A percentile compares a stretch with the other conserved stretches of the same genome.
Evolutionary conservation across 1,140 invertebrate species (phyloP).

Genomic region (Drosophila tani): DNA sequence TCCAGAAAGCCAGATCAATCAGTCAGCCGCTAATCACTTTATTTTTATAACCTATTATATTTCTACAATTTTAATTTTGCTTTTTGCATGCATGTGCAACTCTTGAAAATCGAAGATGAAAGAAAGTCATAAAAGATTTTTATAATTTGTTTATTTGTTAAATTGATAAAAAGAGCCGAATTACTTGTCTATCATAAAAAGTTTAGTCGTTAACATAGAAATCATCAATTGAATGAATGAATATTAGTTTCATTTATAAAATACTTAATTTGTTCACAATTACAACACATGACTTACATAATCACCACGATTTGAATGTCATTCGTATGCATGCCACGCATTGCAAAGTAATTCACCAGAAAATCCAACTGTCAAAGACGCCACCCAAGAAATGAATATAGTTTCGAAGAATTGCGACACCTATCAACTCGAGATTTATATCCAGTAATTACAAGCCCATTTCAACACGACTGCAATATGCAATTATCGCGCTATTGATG

Average conservation of each 20-base stretch:
- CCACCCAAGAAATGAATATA: slow-evolving; percentile 15
- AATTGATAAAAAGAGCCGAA: background rate
- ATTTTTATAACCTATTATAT: slow-evolving; percentile 8
- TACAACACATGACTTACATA: no score
- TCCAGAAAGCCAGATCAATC: background rate
- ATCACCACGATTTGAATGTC: background rate
- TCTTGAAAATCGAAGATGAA: background rate
- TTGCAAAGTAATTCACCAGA: background rate
- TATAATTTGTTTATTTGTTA: background rate
- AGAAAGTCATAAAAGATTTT: background rate
- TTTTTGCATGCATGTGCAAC: slow-evolving; percentile 7
- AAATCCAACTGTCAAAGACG: slow-evolving; percentile 15
- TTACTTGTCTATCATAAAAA: background rate
- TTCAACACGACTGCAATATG: slow-evolving; percentile 37
- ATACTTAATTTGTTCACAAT: background rate
- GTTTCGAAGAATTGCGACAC: slow-evolving; percentile 18
- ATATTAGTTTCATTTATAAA: background rate
- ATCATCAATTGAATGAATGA: background rate
- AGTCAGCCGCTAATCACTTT: background rate
- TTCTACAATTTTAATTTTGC: background rate
- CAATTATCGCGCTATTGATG: slow-evolving; percentile 18
- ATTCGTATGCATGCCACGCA: slow-evolving; percentile 16
- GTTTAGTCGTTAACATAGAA: background rate
- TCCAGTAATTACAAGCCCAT: slow-evolving; percentile 28
- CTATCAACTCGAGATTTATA: slow-evolving; percentile 31